phyloP scores from a whole-genome alignment of 2,797 vertebrate species.

The Sylvilagus floridanus region DNA sequence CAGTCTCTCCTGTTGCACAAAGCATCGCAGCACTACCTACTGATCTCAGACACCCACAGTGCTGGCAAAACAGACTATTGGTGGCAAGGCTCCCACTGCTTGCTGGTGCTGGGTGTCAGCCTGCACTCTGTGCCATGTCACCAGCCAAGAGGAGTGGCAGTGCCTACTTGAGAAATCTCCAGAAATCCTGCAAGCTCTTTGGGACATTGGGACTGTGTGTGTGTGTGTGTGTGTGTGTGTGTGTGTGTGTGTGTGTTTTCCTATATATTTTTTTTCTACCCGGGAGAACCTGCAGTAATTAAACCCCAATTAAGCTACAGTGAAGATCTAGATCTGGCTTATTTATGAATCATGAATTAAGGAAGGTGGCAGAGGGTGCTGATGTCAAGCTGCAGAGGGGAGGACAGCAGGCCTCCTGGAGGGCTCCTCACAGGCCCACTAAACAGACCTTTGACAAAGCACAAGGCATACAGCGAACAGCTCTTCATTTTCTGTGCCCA shows the following conservation, averaged over 20 bases:
- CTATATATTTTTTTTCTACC: constrained; percentile 43
- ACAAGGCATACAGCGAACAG: rapidly evolving
- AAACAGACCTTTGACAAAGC: not conserved
- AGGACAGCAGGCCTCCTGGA: not conserved
- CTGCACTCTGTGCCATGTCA: not conserved
- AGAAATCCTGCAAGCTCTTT: constrained; percentile 66
- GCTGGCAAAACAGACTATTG: not conserved
- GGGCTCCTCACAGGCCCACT: rapidly evolving
- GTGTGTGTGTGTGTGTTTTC: not conserved
- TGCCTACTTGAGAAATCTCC: constrained; percentile 12
- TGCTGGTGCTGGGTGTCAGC: not conserved
- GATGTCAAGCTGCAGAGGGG: not conserved
- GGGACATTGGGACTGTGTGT: constrained; percentile 59
- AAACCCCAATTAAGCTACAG: constrained; percentile 71
- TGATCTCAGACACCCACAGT: too few relatives aligned
- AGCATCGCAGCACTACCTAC: too few relatives aligned
- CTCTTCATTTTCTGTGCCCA: not conserved
- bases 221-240: too few relatives aligned
- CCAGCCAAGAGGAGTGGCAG: constrained; percentile 1
- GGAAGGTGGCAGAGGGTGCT: not conserved
- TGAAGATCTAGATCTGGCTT: constrained; percentile 74
- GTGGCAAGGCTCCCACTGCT: not conserved
- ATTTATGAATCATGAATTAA: constrained; percentile 74
- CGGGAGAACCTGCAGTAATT: constrained; percentile 79
- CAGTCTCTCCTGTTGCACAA: not conserved